These are phyloP conservation scores for Danio aesculapii DNA, from an alignment of 2,797 vertebrate genomes.

Conservation along the genomic window DNA sequence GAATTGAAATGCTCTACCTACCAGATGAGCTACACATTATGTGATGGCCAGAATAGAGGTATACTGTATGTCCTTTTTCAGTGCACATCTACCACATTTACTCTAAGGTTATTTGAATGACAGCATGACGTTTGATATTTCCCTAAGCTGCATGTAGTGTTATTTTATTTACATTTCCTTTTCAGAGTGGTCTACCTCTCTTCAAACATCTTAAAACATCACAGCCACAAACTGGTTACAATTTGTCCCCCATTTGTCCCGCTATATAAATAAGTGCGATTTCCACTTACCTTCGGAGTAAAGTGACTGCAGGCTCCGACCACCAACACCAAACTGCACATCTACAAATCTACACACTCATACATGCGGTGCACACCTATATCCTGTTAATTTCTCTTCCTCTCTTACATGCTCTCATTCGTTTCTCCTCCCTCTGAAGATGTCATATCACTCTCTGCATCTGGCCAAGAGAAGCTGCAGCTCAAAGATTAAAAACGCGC, in stretches of 20 bases:
- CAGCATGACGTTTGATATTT: not conserved
- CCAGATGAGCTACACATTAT: not conserved
- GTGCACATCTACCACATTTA: not conserved
- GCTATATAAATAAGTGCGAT: not conserved
- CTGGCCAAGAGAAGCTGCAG: constrained; percentile 20
- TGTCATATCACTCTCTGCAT: constrained; percentile 15
- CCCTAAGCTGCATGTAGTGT: not conserved
- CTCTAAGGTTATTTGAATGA: not conserved
- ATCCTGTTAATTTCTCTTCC: constrained; percentile 50
- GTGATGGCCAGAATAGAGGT: not conserved
- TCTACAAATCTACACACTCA: constrained; percentile 27
- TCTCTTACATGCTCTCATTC: constrained; percentile 16
- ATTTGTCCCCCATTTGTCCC: not conserved
- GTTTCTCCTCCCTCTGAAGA: constrained; percentile 37
- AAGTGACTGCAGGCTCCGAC: not conserved
- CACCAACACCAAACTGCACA: constrained; percentile 34
- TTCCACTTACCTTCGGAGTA: constrained; percentile 46
- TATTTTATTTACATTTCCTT: not conserved
- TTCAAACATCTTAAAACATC: not conserved
- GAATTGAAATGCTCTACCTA: not conserved
- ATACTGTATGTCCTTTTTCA: not conserved
- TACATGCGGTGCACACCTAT: constrained; percentile 16
- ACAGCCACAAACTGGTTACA: not conserved
- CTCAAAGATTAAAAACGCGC: constrained; percentile 19
- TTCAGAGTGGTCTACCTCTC: constrained; percentile 10